Percentiles rank a stretch among this genome's conserved stretches.
Evolutionary conservation across 1,140 invertebrate species (phyloP).

Genomic region (Rhopalosiphum maidis): DNA sequence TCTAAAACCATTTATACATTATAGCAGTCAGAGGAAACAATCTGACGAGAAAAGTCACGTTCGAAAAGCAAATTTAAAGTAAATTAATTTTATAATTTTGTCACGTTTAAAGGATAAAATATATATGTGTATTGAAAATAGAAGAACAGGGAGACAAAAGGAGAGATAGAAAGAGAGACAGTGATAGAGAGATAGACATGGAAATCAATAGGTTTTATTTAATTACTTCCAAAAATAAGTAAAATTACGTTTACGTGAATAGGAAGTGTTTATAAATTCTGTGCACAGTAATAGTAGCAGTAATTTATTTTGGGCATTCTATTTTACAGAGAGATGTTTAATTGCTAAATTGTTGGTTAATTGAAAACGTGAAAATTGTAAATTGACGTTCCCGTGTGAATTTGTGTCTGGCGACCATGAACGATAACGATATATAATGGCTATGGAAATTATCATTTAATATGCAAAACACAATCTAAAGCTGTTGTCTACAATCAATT

Average conservation of each 20-base stretch:
- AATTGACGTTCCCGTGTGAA: background rate
- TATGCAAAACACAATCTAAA: background rate
- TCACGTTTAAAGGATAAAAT: constrained; percentile 6
- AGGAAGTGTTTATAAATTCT: background rate
- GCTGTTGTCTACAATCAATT: background rate
- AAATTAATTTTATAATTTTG: constrained; percentile 5
- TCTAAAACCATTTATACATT: background rate
- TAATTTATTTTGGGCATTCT: background rate
- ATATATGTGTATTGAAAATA: background rate
- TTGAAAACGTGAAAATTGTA: background rate
- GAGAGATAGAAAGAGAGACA: background rate
- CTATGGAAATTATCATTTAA: background rate
- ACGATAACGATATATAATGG: background rate
- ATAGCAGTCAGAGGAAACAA: background rate
- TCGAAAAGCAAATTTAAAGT: background rate
- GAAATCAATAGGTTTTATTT: constrained; percentile 5
- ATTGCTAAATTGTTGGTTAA: background rate
- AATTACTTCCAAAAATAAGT: background rate
- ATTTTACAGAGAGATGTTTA: background rate
- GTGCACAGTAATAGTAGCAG: background rate
- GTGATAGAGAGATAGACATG: background rate
- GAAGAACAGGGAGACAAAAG: too few relatives aligned
- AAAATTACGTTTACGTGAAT: background rate
- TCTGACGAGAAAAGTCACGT: constrained; percentile 24
- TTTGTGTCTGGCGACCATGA: background rate